Evolutionary conservation across 2,888 invertebrate genomes (phyloP).

Genomic region (Cyaniris semiargus): DNA sequence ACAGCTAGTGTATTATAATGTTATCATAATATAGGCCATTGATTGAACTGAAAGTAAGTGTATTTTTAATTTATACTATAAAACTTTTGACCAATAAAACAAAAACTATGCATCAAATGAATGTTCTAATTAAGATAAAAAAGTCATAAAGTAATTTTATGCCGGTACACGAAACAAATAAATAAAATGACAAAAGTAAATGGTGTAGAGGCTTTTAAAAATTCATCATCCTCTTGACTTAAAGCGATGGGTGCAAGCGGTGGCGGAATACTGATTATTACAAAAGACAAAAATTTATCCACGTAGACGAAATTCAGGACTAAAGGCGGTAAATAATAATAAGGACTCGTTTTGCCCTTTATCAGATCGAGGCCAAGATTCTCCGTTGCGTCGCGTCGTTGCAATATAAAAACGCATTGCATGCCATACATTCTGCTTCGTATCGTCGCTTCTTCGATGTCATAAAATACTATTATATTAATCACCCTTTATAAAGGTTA

Average conservation of each 20-base stretch:
- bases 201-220: neutral
- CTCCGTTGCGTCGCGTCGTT: neutral
- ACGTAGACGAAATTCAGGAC: neutral
- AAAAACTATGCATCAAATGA: too few species aligned
- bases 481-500: too few species aligned
- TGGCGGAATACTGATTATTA: neutral
- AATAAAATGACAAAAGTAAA: neutral
- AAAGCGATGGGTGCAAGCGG: neutral
- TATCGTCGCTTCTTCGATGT: too few species aligned
- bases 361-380: neutral
- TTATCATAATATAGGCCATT: too few species aligned
- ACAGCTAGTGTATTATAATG: too few species aligned
- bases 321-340: conserved; percentile 11
- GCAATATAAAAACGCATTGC: neutral
- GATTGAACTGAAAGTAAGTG: too few species aligned
- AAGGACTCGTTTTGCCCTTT: neutral
- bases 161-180: neutral
- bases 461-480: too few species aligned
- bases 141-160: neutral
- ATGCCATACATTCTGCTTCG: neutral
- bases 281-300: conserved; percentile 3
- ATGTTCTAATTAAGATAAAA: neutral
- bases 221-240: neutral
- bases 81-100: too few species aligned
- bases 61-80: too few species aligned